phyloP scores from a whole-genome alignment of 1,140 invertebrate species.

The Asbolus verrucosus region DNA sequence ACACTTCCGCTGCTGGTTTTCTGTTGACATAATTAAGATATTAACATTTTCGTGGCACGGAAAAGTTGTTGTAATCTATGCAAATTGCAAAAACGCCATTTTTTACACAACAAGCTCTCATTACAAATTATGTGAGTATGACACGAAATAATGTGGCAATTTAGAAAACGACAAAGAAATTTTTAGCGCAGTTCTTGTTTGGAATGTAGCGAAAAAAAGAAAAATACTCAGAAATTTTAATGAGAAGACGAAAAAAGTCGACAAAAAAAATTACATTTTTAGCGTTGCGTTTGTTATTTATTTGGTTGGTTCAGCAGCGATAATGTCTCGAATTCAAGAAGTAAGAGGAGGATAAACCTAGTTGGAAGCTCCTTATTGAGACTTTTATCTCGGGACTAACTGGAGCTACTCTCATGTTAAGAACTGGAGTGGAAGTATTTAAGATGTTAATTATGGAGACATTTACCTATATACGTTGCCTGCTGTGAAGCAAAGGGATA shows the following conservation, averaged over 20 bases:
- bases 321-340: neutral
- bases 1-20: neutral
- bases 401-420: neutral
- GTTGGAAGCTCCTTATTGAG: neutral
- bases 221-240: no score
- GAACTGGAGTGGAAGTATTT: slow-evolving; percentile 27
- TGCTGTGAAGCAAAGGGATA: slow-evolving; percentile 27
- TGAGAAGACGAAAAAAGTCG: no score
- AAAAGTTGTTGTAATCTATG: slow-evolving; percentile 25
- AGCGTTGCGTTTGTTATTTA: no score
- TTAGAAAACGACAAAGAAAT: slow-evolving; percentile 1
- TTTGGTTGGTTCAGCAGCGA: no score
- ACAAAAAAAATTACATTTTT: no score
- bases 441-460: slow-evolving; percentile 38
- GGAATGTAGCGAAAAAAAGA: no score
- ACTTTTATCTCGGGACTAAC: neutral
- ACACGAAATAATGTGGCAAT: slow-evolving; percentile 20
- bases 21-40: slow-evolving; percentile 20
- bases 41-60: slow-evolving; percentile 33
- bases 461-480: slow-evolving; percentile 31
- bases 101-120: slow-evolving; percentile 15
- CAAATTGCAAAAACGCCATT: slow-evolving; percentile 23
- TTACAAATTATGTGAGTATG: slow-evolving; percentile 28
- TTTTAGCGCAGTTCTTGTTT: neutral
- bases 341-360: no score